These are phyloP conservation scores for Melanitta fusca DNA, from an alignment of 2,797 vertebrate genomes.

Conservation along the genomic window DNA sequence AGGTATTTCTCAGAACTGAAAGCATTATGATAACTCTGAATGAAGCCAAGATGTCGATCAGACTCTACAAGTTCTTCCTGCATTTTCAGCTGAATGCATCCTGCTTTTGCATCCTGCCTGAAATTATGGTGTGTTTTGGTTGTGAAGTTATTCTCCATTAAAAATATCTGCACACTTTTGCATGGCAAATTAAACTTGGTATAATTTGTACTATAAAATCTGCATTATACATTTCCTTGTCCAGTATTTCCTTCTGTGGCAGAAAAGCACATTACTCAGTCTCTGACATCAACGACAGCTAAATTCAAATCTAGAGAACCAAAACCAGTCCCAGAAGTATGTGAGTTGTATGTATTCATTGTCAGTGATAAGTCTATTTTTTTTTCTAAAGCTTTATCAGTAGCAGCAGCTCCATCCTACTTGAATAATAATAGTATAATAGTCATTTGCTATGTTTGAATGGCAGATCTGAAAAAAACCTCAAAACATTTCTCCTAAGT, in stretches of 20 bases:
- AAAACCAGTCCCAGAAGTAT: neutral
- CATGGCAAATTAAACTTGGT: neutral
- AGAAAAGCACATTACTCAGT: neutral
- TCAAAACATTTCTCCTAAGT: neutral
- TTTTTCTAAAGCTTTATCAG: neutral
- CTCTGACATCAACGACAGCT: conserved; percentile 1
- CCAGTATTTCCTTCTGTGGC: neutral
- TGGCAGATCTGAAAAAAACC: neutral
- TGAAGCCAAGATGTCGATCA: neutral
- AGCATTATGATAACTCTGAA: neutral
- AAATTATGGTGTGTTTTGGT: accelerated
- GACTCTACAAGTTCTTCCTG: neutral
- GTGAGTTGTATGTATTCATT: neutral
- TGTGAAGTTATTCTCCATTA: neutral
- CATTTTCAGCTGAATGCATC: neutral
- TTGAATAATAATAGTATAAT: neutral
- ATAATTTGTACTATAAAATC: neutral
- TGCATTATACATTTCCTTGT: neutral
- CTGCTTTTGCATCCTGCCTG: neutral
- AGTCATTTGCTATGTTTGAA: neutral
- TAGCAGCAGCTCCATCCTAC: neutral
- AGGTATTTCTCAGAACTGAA: neutral
- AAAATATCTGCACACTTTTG: neutral
- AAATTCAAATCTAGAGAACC: conserved; percentile 6
- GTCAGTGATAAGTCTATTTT: neutral